Base-by-base conservation (phyloP, 2,888 invertebrate species). In the Melangyna quadrimaculata region DNA sequence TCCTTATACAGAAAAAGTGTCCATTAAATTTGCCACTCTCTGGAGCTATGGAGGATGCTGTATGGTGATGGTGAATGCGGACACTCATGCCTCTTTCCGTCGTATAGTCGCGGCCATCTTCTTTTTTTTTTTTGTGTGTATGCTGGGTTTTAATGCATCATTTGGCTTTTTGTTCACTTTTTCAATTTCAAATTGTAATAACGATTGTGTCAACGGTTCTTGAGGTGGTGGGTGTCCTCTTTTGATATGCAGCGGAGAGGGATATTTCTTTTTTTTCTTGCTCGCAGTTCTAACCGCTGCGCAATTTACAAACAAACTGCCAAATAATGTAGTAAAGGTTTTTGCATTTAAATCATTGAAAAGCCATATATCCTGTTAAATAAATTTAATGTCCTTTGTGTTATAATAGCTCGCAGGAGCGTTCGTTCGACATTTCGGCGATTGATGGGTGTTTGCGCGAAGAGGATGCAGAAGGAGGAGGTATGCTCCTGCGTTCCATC, bases 331-430 rank as follows among this genome's bases (percentile, higher is more conserved):
- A 86, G 81, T 81, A 78, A 87, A 87, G 78, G 82, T 45, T 45
- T 65, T 87, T 78, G 87, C 82, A 82, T 87, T 87, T 87, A 87
- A 87, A 87, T 78, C 87, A 87, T 87, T 82, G 87, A 87, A 87
- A 87, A 82, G 78, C 82, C 87, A 87, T 87, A 78, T 87, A 87
- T 87, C 78, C 82, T 82, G 82, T 51, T 57, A 61, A 87, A 87
- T 87, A 75, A 81, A 82, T 81, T 87, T 87, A 71, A 87, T 87
- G 87, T 87, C 82, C 78, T 74, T 70, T 59, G 55, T 57, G 43
- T 35, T 45, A 69, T 84, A 84, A 84, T 75, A 51, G 81, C 57
- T 78, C 45, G 67, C 71, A 65, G 57, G 81, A 81, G 59, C 61
- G 27, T 51, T 67, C 61, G 27, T 51, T 67, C 35, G 67, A 35